Percentiles rank a stretch among this genome's conserved stretches.
These are phyloP conservation scores for Nebria salina DNA, from an alignment of 2,888 invertebrate genomes.

Conservation along the genomic window DNA sequence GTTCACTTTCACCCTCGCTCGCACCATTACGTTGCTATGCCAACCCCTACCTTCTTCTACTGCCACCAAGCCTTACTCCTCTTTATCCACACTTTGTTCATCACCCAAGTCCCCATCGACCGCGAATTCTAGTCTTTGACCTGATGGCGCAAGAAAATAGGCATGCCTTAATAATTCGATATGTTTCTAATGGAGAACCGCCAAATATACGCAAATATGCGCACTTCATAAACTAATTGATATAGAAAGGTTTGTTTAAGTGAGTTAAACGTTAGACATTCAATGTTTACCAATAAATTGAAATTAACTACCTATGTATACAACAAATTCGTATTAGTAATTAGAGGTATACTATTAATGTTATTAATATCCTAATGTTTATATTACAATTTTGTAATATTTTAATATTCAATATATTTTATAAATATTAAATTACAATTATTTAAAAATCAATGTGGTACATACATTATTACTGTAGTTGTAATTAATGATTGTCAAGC, in stretches of 20 bases:
- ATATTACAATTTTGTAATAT: no score
- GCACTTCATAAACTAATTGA: slow-evolving; percentile 17
- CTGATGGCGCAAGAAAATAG: slow-evolving; percentile 37
- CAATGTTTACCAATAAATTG: slow-evolving; percentile 14
- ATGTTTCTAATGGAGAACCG: slow-evolving; percentile 19
- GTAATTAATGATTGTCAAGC: no score
- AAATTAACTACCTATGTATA: neutral
- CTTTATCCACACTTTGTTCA: neutral
- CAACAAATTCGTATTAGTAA: neutral
- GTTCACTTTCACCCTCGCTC: slow-evolving; percentile 43
- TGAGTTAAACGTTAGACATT: neutral
- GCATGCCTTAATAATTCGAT: slow-evolving; percentile 43
- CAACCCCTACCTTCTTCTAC: slow-evolving; percentile 27
- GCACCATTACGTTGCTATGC: slow-evolving; percentile 35
- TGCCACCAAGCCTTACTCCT: neutral
- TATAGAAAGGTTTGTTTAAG: neutral
- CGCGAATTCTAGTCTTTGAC: neutral
- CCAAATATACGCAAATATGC: neutral
- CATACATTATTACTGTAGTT: no score
- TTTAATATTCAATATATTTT: no score
- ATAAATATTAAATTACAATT: no score
- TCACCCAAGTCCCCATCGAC: neutral
- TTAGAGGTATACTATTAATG: neutral
- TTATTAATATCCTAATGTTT: no score
- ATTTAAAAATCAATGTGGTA: no score